Conservation (phyloP, 2,888 invertebrate genomes). For the Oeneis ivallda region DNA sequence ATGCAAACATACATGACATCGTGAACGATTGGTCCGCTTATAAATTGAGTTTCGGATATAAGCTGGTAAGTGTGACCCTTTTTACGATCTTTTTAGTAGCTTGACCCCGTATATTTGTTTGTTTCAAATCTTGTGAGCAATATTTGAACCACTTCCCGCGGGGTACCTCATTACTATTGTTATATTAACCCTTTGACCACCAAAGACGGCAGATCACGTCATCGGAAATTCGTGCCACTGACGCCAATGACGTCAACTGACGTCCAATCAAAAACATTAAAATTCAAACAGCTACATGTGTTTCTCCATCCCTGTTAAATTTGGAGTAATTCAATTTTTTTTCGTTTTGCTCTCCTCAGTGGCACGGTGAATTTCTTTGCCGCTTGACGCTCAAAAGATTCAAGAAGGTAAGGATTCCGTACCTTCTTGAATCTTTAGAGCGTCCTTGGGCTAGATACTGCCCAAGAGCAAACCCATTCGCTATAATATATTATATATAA, state of each 20-base stretch:
- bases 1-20: slow-evolving; percentile 2
- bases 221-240: slow-evolving; percentile 3
- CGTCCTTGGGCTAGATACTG: no score
- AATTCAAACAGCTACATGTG: not conserved
- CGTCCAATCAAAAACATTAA: slow-evolving; percentile 2
- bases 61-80: slow-evolving; percentile 3
- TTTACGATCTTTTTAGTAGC: slow-evolving; percentile 2
- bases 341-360: slow-evolving; percentile 3
- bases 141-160: slow-evolving; percentile 3
- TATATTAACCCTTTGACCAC: slow-evolving; percentile 3
- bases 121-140: slow-evolving; percentile 3
- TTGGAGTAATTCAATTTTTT: not conserved
- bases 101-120: slow-evolving; percentile 3
- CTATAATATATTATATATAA: not conserved
- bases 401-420: slow-evolving; percentile 1
- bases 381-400: slow-evolving; percentile 3
- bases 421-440: no score
- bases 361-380: not conserved
- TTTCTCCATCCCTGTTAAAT: no score
- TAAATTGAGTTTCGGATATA: not conserved
- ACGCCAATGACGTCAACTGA: slow-evolving; percentile 3
- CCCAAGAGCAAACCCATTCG: no score
- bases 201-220: not conserved
- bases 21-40: slow-evolving; percentile 2
- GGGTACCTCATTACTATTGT: slow-evolving; percentile 1